These are phyloP conservation scores for Elgaria multicarinata DNA, from an alignment of 2,113 vertebrate genomes.

Conservation along the genomic window DNA sequence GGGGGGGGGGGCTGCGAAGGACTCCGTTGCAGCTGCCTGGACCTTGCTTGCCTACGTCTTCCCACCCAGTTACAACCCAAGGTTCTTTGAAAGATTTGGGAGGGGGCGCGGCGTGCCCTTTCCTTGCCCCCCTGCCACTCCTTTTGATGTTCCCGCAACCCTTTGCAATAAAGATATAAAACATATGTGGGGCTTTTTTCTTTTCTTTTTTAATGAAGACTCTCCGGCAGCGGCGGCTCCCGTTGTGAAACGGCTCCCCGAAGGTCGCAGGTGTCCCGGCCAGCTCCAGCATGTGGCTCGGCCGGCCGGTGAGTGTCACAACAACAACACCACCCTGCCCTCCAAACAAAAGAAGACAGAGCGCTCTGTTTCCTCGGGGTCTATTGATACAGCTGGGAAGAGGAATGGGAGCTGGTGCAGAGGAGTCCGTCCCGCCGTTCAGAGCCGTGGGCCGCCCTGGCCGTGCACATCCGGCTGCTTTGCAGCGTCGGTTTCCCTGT, in stretches of 20 bases:
- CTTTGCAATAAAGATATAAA: not conserved
- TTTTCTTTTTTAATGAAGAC: too few relatives aligned
- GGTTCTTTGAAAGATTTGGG: not conserved
- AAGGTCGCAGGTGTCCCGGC: not conserved
- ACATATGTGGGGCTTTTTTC: not conserved
- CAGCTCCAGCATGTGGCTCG: not conserved
- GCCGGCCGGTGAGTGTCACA: slow-evolving; percentile 43
- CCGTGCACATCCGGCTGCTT: accelerated
- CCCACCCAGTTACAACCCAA: not conserved
- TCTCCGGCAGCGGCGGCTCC: accelerated
- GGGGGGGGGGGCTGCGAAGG: not conserved
- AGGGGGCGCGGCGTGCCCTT: not conserved
- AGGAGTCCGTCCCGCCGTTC: slow-evolving; percentile 15
- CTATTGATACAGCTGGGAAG: slow-evolving; percentile 72
- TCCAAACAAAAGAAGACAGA: slow-evolving; percentile 46
- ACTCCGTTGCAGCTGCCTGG: not conserved
- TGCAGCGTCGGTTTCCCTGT: not conserved
- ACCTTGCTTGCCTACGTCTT: not conserved
- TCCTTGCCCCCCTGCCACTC: not conserved
- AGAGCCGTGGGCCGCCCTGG: not conserved
- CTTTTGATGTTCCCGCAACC: not conserved
- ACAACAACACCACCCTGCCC: slow-evolving; percentile 20
- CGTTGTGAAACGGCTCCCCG: not conserved
- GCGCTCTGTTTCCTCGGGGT: slow-evolving; percentile 46
- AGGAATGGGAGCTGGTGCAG: not conserved